phyloP scores from a whole-genome alignment of 2,797 vertebrate species.

The Tadarida brasiliensis region DNA sequence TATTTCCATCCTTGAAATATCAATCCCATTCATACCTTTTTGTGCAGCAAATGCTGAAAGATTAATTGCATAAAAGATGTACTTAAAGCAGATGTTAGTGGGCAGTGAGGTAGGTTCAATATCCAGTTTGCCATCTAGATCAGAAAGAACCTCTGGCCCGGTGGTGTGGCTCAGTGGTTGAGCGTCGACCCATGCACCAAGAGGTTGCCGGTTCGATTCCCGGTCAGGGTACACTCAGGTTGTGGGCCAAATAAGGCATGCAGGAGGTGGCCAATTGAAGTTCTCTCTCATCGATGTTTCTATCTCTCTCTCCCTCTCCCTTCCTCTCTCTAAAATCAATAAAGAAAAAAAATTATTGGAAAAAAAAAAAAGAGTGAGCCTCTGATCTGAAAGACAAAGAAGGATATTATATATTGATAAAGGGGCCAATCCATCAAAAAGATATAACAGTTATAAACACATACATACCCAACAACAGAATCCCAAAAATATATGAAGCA shows the following conservation, averaged over 20 bases:
- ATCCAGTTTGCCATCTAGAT: neutral
- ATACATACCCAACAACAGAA: too few species aligned
- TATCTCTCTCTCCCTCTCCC: neutral
- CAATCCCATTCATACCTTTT: neutral
- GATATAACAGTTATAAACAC: too few species aligned
- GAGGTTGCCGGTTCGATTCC: neutral
- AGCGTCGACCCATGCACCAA: neutral
- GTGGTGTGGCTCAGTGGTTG: neutral
- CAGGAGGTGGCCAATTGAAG: neutral
- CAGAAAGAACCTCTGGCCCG: neutral
- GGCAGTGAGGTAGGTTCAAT: neutral
- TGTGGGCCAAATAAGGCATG: neutral
- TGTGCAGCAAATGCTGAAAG: slow-evolving; percentile 17
- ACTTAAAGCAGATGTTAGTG: neutral
- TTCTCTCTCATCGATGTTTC: neutral
- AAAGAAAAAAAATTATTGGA: neutral
- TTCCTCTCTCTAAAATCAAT: neutral
- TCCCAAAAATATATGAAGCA: too few species aligned
- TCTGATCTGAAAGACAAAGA: too few species aligned
- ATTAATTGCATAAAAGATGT: neutral
- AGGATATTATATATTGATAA: too few species aligned
- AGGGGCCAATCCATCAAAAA: too few species aligned
- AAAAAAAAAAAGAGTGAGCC: neutral
- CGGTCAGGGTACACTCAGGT: neutral
- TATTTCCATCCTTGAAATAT: slow-evolving; percentile 12